Percentiles rank a stretch among this genome's conserved stretches.
Conservation (phyloP, 2,888 invertebrate genomes). For the Pachliopta kotzebuea region DNA sequence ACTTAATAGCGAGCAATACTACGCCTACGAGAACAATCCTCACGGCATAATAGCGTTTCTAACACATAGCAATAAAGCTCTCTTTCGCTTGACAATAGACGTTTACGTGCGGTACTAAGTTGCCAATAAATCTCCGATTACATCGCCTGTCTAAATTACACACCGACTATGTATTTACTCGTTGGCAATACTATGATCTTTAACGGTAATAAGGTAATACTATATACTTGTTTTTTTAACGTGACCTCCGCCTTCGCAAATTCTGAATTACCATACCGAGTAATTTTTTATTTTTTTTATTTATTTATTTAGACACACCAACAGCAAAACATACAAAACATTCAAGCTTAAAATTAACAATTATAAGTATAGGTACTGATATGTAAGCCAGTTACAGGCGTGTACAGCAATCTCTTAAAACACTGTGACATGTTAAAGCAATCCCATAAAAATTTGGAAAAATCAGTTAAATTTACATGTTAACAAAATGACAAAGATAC, state of each 20-base stretch:
- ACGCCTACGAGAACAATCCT: conserved; percentile 6
- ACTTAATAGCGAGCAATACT: conserved; percentile 23
- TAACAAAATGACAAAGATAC: too few relatives aligned
- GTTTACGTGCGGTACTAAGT: conserved; percentile 16
- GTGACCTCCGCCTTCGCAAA: conserved; percentile 6
- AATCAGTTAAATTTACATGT: too few relatives aligned
- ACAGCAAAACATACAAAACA: too few relatives aligned
- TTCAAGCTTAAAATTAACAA: too few relatives aligned
- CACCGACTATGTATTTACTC: conserved; percentile 25
- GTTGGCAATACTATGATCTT: conserved; percentile 26
- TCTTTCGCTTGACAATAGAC: conserved; percentile 2
- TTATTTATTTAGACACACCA: too few relatives aligned
- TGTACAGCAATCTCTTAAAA: too few relatives aligned
- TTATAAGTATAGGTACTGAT: too few relatives aligned
- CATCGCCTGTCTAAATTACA: conserved; percentile 31
- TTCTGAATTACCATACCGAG: background rate
- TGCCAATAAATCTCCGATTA: conserved; percentile 31
- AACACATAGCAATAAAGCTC: background rate
- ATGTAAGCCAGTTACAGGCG: too few relatives aligned
- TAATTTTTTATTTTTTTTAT: too few relatives aligned
- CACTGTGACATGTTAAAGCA: too few relatives aligned
- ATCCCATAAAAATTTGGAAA: too few relatives aligned
- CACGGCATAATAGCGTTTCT: conserved; percentile 10
- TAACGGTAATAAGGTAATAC: conserved; percentile 28
- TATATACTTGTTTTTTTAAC: conserved; percentile 14